A percentile compares a stretch with the other conserved stretches of the same genome.
Conservation (phyloP, 2,888 invertebrate species). For the Patella caerulea region DNA sequence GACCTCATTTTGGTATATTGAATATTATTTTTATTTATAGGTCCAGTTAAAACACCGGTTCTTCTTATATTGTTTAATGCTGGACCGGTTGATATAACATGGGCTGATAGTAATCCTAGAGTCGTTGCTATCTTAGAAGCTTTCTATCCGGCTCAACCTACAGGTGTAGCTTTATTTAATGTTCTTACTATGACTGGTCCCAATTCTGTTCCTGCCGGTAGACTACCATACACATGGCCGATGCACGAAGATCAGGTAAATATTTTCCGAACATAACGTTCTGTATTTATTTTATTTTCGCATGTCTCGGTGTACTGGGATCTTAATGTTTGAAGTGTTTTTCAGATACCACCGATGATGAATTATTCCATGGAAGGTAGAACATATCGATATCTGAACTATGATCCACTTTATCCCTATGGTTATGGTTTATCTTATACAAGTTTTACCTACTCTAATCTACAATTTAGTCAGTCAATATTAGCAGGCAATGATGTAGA, state of each 20-base stretch:
- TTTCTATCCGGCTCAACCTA: not conserved
- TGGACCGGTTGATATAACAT: not conserved
- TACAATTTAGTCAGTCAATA: constrained; percentile 15
- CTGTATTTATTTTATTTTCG: no score
- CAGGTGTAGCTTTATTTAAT: not conserved
- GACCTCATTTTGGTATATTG: no score
- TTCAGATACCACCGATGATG: constrained; percentile 49
- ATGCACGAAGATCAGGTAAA: not conserved
- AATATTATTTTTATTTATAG: not conserved
- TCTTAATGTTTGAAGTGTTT: not conserved
- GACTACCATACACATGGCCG: not conserved
- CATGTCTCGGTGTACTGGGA: no score
- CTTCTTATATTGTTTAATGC: not conserved
- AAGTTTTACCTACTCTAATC: constrained; percentile 37
- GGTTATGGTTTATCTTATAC: constrained; percentile 51
- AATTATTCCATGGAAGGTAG: constrained; percentile 55
- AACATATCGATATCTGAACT: constrained; percentile 62
- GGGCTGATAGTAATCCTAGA: not conserved
- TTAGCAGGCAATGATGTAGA: constrained; percentile 17
- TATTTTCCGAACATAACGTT: no score
- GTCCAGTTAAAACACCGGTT: not conserved
- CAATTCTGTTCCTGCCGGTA: not conserved
- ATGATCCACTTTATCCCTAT: constrained; percentile 50
- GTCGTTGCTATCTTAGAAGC: not conserved
- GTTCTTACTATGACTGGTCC: not conserved